phyloP scores from a whole-genome alignment of 1,140 invertebrate genomes.

The Zeugodacus cucurbitae region DNA sequence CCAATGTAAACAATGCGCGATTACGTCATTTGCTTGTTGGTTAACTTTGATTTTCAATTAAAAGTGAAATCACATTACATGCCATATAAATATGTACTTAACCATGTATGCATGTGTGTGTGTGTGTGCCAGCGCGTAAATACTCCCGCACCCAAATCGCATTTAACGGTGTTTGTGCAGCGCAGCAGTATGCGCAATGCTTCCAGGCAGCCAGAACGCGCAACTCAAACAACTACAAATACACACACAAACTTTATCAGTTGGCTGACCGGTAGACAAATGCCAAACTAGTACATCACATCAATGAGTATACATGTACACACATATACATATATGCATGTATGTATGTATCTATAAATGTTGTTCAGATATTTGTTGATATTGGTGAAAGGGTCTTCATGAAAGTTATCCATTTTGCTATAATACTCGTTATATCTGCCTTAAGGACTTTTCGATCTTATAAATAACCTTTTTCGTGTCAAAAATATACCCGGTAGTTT shows the following conservation, averaged over 20 bases:
- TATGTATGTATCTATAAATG: no score
- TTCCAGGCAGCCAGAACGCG: background rate
- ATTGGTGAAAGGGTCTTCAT: no score
- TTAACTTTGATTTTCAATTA: constrained; percentile 65
- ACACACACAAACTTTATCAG: background rate
- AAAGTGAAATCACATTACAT: constrained; percentile 60
- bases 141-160: background rate
- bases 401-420: no score
- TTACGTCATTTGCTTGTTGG: constrained; percentile 55
- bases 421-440: no score
- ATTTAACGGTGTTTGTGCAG: constrained; percentile 1
- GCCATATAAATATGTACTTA: background rate
- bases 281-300: background rate
- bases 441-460: no score
- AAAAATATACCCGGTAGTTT: no score
- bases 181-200: background rate
- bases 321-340: background rate
- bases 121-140: background rate
- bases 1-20: constrained; percentile 57
- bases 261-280: background rate
- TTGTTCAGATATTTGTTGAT: no score
- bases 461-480: no score
- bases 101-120: background rate
- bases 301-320: background rate
- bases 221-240: background rate